Percentiles rank a stretch among this genome's conserved stretches.
These are phyloP conservation scores for Lobophora halterata DNA, from an alignment of 2,888 invertebrate genomes.

Conservation along the genomic window DNA sequence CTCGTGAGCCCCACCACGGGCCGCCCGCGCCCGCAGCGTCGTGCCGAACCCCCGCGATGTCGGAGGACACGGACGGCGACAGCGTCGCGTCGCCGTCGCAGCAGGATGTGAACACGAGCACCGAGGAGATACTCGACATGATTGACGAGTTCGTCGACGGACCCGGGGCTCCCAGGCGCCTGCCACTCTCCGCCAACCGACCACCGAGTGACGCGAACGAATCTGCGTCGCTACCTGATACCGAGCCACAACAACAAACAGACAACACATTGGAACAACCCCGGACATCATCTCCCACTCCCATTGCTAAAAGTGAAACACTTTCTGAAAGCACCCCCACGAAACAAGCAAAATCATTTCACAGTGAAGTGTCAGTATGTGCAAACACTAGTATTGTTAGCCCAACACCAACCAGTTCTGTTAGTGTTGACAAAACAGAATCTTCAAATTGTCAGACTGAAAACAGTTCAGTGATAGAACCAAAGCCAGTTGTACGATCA, in stretches of 20 bases:
- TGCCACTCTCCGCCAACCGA: conserved; percentile 42
- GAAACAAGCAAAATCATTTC: conserved; percentile 33
- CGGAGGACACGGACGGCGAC: conserved; percentile 72
- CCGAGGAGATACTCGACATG: conserved; percentile 77
- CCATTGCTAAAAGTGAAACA: conserved; percentile 44
- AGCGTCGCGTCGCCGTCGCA: conserved; percentile 73
- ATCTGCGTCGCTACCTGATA: conserved; percentile 9
- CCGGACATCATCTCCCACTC: conserved; percentile 32
- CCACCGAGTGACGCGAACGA: conserved; percentile 20
- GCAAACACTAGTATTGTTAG: conserved; percentile 37
- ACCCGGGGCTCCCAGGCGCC: conserved; percentile 66
- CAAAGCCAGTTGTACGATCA: conserved; percentile 26
- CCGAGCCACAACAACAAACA: conserved; percentile 22
- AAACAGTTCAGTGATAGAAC: conserved; percentile 19
- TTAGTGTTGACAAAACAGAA: conserved; percentile 31
- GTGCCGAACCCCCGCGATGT: conserved; percentile 65
- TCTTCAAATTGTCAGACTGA: conserved; percentile 14
- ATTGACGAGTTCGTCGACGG: conserved; percentile 77
- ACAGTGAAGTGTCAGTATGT: conserved; percentile 26
- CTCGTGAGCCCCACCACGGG: conserved; percentile 60
- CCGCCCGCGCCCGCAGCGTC: conserved; percentile 55
- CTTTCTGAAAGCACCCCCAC: conserved; percentile 21
- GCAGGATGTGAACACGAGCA: conserved; percentile 73
- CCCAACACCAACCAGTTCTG: conserved; percentile 41
- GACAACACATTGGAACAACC: conserved; percentile 20